Percentiles rank a stretch among this genome's conserved stretches.
Evolutionary conservation across 1,140 invertebrate genomes (phyloP).

Genomic region (Bombyx mori): DNA sequence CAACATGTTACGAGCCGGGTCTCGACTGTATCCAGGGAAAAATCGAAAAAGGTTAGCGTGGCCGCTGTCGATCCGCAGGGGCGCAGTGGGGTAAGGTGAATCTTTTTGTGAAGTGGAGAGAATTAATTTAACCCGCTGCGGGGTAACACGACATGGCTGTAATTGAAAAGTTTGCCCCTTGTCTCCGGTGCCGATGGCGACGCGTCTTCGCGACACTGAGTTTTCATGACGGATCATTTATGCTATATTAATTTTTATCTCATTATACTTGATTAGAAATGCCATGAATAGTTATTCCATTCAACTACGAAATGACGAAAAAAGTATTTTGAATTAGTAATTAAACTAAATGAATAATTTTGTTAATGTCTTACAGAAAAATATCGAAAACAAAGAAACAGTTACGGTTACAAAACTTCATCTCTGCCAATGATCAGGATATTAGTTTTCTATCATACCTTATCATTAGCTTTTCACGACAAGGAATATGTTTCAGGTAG

Average conservation of each 20-base stretch:
- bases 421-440: no score
- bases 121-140: slow-evolving; percentile 72
- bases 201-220: slow-evolving; percentile 38
- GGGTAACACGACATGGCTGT: slow-evolving; percentile 71
- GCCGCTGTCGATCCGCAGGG: slow-evolving; percentile 48
- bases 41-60: slow-evolving; percentile 46
- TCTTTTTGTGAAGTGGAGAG: slow-evolving; percentile 71
- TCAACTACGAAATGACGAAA: no score
- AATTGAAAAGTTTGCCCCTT: slow-evolving; percentile 73
- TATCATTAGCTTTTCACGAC: no score
- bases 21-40: slow-evolving; percentile 48
- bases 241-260: slow-evolving; percentile 11
- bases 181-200: slow-evolving; percentile 26
- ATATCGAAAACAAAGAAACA: no score
- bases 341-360: no score
- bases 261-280: neutral
- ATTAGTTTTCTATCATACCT: no score
- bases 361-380: no score
- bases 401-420: no score
- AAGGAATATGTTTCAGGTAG: no score
- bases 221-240: slow-evolving; percentile 27
- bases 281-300: no score
- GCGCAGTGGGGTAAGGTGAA: slow-evolving; percentile 60
- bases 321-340: no score
- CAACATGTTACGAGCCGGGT: slow-evolving; percentile 65